phyloP scores from a whole-genome alignment of 2,888 invertebrate genomes.

The Philhelius pedissequus region DNA sequence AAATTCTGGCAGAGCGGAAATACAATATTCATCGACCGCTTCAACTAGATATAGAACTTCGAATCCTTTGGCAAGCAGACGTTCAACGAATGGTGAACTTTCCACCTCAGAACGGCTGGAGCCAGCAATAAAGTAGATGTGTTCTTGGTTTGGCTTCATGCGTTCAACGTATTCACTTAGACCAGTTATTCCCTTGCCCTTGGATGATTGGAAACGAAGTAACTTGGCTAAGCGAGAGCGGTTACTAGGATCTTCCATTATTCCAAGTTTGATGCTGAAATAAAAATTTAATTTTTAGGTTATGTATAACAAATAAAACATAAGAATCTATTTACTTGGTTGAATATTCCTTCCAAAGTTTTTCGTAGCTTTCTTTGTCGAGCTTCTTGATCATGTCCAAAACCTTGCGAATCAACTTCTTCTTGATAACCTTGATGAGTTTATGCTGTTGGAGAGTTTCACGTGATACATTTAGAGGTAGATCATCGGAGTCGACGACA shows the following conservation, averaged over 20 bases:
- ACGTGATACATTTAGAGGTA: conserved; percentile 98
- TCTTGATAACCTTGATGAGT: conserved; percentile 98
- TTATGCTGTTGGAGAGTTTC: conserved; percentile 99
- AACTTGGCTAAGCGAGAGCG: conserved; percentile 97
- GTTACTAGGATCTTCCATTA: conserved; percentile 98
- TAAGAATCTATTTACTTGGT: conserved; percentile 86
- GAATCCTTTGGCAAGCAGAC: conserved; percentile 93
- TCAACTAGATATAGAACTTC: conserved; percentile 97
- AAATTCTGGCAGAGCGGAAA: conserved; percentile 97
- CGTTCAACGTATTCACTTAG: conserved; percentile 94
- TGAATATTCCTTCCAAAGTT: conserved; percentile 99
- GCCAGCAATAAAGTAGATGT: conserved; percentile 98
- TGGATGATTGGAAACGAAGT: conserved; percentile 92
- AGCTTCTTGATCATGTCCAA: conserved; percentile 99
- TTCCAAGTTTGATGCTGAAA: conserved; percentile 91
- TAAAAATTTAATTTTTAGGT: background rate
- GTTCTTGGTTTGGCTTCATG: conserved; percentile 96
- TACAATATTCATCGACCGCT: conserved; percentile 98
- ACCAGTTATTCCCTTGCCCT: conserved; percentile 83
- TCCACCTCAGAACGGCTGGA: conserved; percentile 91
- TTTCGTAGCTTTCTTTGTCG: conserved; percentile 90
- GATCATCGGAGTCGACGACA: conserved; percentile 98
- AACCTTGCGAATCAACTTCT: conserved; percentile 98
- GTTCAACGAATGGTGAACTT: conserved; percentile 96
- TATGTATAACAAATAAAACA: background rate